A percentile compares a stretch with the other conserved stretches of the same genome.
These are phyloP conservation scores for Catalaphyllia jardinei DNA, from an alignment of 64 coral and sea anemone species.

Conservation along the genomic window DNA sequence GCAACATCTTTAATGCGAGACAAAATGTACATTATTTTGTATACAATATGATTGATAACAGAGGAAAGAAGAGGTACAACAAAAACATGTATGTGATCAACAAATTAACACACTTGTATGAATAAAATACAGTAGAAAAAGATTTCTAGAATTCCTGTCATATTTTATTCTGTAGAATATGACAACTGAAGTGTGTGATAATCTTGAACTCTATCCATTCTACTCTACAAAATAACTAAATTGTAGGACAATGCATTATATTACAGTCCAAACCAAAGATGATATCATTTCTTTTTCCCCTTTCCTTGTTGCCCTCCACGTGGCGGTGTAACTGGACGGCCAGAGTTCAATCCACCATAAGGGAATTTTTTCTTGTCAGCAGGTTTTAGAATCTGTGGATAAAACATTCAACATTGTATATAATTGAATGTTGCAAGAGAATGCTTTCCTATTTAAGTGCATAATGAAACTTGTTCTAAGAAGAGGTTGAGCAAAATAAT, in stretches of 20 bases:
- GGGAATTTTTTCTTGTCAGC: conserved; percentile 99
- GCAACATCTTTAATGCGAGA: neutral
- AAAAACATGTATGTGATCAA: neutral
- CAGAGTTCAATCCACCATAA: conserved; percentile 93
- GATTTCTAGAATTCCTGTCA: neutral
- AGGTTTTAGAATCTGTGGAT: conserved; percentile 94
- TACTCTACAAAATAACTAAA: conserved; percentile 43
- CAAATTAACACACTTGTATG: neutral
- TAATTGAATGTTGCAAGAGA: neutral
- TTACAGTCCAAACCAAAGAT: conserved; percentile 56
- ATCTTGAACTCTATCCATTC: neutral
- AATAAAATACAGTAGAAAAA: neutral
- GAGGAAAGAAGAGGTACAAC: neutral
- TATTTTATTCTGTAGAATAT: neutral
- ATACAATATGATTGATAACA: neutral
- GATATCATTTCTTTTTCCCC: conserved; percentile 84
- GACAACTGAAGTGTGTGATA: neutral
- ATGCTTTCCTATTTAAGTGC: too few species aligned
- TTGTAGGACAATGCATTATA: conserved; percentile 53
- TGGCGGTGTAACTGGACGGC: conserved; percentile 92
- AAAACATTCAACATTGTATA: neutral
- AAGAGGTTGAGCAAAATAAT: too few species aligned
- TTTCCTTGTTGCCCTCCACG: conserved; percentile 91
- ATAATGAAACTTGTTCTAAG: too few species aligned
- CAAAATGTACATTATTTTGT: neutral